Evolutionary conservation across 2,888 invertebrate species (phyloP).

Genomic region (Euzophera pinguis): DNA sequence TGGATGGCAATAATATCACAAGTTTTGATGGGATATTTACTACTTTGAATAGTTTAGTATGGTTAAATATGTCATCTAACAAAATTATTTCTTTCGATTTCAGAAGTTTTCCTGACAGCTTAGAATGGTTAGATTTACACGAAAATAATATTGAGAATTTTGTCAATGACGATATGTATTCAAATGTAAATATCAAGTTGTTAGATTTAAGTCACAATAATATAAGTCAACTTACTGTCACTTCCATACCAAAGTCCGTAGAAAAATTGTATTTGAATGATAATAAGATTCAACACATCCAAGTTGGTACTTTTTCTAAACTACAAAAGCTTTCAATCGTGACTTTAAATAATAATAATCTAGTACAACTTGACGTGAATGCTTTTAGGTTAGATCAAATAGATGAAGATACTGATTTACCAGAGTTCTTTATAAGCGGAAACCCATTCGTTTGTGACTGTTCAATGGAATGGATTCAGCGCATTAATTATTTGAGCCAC

Average conservation of each 20-base stretch:
- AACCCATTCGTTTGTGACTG: constrained; percentile 94
- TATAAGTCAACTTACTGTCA: constrained; percentile 82
- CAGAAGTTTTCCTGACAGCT: constrained; percentile 84
- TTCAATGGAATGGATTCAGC: constrained; percentile 91
- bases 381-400: constrained; percentile 85
- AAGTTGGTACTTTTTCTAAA: constrained; percentile 85
- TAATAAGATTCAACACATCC: constrained; percentile 84
- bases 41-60: constrained; percentile 84
- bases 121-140: constrained; percentile 90
- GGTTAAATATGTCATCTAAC: constrained; percentile 90
- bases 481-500: constrained; percentile 88
- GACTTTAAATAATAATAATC: constrained; percentile 86
- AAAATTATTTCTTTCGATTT: constrained; percentile 88
- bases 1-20: constrained; percentile 91
- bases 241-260: constrained; percentile 85
- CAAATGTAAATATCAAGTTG: constrained; percentile 82
- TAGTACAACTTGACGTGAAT: constrained; percentile 85
- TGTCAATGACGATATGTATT: constrained; percentile 77
- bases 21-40: constrained; percentile 84
- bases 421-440: constrained; percentile 89
- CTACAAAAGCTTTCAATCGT: constrained; percentile 85
- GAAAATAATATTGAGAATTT: constrained; percentile 84
- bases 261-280: constrained; percentile 87
- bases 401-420: constrained; percentile 84
- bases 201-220: constrained; percentile 87